These are phyloP conservation scores for Chloroclysta siterata DNA, from an alignment of 2,888 invertebrate species.

Conservation along the genomic window DNA sequence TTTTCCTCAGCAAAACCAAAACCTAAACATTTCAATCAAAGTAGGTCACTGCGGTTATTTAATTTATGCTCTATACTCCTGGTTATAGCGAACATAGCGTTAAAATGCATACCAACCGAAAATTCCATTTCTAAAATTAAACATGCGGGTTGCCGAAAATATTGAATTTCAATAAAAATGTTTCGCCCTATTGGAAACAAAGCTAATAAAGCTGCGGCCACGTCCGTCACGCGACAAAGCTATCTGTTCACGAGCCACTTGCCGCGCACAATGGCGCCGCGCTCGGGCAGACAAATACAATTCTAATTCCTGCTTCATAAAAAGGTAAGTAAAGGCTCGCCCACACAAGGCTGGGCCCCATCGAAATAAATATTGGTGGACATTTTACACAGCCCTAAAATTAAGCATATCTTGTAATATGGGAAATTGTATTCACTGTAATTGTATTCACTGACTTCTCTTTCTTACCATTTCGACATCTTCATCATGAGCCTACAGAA, in stretches of 20 bases:
- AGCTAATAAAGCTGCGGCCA: constrained; percentile 28
- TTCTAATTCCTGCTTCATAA: constrained; percentile 26
- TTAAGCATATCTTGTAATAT: no score
- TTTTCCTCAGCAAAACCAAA: no score
- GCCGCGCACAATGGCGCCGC: constrained; percentile 23
- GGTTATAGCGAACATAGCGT: not conserved
- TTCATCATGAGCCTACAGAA: no score
- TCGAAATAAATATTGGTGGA: no score
- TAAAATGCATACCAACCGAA: not conserved
- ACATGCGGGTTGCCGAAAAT: constrained; percentile 11
- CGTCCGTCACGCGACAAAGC: constrained; percentile 32
- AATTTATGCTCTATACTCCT: no score
- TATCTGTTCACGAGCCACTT: constrained; percentile 34
- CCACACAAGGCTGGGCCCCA: not conserved
- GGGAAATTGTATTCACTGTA: no score
- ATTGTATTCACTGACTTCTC: no score
- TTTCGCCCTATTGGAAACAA: constrained; percentile 24
- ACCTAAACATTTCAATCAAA: not conserved
- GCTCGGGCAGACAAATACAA: constrained; percentile 18
- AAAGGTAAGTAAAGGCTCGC: constrained; percentile 9
- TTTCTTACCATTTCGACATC: no score
- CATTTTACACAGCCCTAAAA: no score
- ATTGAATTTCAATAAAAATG: constrained; percentile 25
- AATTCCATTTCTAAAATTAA: constrained; percentile 4
- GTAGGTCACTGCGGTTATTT: no score